Percentiles rank a stretch among this genome's conserved stretches.
Evolutionary conservation across 64 coral and sea anemone genomes (phyloP).

Genomic region (Porites lutea): DNA sequence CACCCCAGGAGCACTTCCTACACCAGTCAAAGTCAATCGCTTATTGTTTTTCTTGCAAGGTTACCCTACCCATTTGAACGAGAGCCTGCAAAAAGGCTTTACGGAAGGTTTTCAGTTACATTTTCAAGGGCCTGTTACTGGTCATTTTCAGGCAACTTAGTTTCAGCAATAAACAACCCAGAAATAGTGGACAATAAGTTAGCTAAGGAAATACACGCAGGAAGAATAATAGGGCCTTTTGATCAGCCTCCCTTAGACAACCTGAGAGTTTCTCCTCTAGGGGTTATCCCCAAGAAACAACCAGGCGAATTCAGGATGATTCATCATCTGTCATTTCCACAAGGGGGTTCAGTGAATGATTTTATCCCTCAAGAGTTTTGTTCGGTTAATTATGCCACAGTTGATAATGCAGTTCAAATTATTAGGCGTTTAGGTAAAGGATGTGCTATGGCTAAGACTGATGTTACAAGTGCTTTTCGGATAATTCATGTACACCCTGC

Average conservation of each 20-base stretch:
- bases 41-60: background rate
- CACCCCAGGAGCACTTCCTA: background rate
- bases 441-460: background rate
- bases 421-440: background rate
- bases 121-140: background rate
- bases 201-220: background rate
- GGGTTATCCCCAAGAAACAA: slow-evolving; percentile 14
- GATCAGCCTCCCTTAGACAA: background rate
- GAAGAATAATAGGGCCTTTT: slow-evolving; percentile 10
- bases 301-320: slow-evolving; percentile 15
- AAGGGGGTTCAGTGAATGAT: slow-evolving; percentile 1
- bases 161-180: background rate
- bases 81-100: background rate
- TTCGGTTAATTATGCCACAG: background rate
- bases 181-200: background rate
- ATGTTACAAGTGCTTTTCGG: background rate
- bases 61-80: background rate
- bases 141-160: background rate
- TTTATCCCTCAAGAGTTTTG: background rate
- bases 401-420: background rate
- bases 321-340: slow-evolving; percentile 11
- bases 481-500: background rate
- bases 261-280: background rate
- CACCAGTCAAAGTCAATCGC: background rate
- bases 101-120: background rate